These are phyloP conservation scores for Galbula dea DNA, from an alignment of 2,113 vertebrate genomes.

Conservation along the genomic window DNA sequence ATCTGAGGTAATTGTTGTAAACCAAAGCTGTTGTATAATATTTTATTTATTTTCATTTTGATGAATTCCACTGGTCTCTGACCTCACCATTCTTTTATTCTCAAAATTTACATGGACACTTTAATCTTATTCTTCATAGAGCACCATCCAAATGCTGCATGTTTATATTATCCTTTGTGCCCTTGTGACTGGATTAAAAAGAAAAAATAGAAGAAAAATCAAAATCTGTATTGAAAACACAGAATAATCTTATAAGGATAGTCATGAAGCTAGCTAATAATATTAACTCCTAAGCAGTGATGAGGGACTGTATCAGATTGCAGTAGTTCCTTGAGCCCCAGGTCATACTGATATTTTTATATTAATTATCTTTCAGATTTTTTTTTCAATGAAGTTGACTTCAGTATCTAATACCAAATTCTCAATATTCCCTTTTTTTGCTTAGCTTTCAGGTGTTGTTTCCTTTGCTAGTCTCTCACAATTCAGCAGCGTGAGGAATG, in stretches of 20 bases:
- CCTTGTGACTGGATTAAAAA: neutral
- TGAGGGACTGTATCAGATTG: neutral
- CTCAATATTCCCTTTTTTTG: neutral
- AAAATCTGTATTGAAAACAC: neutral
- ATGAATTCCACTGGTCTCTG: neutral
- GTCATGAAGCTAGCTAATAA: neutral
- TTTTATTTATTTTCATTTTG: neutral
- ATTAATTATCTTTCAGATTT: neutral
- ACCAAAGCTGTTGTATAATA: neutral
- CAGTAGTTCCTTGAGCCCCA: neutral
- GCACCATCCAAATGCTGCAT: neutral
- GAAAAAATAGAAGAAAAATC: neutral
- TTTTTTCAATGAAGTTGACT: neutral
- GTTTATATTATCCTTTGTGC: neutral
- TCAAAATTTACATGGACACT: neutral
- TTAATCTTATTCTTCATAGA: neutral
- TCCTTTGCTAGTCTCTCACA: neutral
- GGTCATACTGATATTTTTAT: neutral
- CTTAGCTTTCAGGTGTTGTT: neutral
- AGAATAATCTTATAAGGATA: neutral
- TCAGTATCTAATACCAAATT: neutral
- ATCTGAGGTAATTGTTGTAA: neutral
- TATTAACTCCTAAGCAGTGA: neutral
- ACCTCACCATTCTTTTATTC: neutral
- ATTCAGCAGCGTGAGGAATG: neutral